Base-by-base conservation (phyloP, 2,888 invertebrate genomes). In the Oscheius sp. region DNA sequence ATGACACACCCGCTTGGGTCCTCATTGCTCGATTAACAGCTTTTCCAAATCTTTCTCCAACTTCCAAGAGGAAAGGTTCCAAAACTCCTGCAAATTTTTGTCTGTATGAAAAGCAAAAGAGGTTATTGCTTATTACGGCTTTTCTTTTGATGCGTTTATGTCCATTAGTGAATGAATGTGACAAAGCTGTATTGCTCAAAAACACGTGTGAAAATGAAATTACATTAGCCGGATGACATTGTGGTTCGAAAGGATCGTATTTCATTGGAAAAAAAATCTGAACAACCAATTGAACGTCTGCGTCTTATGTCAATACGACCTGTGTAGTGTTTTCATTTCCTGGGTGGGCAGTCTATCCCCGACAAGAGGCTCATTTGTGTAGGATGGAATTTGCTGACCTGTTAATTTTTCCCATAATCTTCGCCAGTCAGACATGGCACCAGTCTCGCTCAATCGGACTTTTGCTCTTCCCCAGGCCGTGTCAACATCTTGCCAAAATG, bases 351-450 rank as follows among this genome's bases (percentile, higher is more conserved):
- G 6, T 27, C 42, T 42, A 3, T 42, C 17, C 17, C 17, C 3
- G 42, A 17, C 15, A 15, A n/a, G 42, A 17, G 37, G 12, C 37
- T 10, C 37, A 34, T 34, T 34, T 12, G 12, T 34, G 37, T 6
- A 34, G 37, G 37, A 23, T 20, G 46, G 10, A 45, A 45, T 45
- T 45, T 5, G 25, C 50, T 8, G 3, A 64, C 64, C 64, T 64
- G 64, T 64, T 3, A 64, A n/a, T 20, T 64, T 64, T 20, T 64
- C 64, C 64, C 64, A 64, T 17, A 64, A 20, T n/a, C 50, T 6
- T 1, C 64, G 48, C 64, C 64, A 64, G 25, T 64, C 64, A 6
- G 23, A 17, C 25, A 50, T 3, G 0, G 50, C 64, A 23, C 48
- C 64, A 0, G 64, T 34, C 10, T 64, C 50, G 6, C 10, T 29